These are phyloP conservation scores for Chydorus sphaericus DNA, from an alignment of 2,888 invertebrate genomes.

Conservation along the genomic window DNA sequence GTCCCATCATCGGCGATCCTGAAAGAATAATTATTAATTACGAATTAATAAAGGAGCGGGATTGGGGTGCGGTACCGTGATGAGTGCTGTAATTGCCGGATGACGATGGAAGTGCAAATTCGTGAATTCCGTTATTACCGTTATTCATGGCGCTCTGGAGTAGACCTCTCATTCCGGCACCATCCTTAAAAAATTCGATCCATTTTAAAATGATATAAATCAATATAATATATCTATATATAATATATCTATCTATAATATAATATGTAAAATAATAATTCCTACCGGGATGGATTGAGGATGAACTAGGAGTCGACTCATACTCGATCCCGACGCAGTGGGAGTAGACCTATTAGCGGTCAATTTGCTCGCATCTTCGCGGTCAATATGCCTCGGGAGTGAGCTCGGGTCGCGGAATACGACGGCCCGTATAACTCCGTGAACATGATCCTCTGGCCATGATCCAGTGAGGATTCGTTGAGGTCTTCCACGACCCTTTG, in stretches of 20 bases:
- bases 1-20: neutral
- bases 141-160: neutral
- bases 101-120: conserved; percentile 1
- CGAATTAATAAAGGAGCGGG: too few relatives aligned
- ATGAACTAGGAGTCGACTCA: neutral
- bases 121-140: neutral
- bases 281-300: neutral
- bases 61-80: too few relatives aligned
- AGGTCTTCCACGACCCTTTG: conserved; percentile 78
- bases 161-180: neutral
- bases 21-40: neutral
- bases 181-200: too few relatives aligned
- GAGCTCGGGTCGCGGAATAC: conserved; percentile 75
- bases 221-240: too few relatives aligned
- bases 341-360: neutral
- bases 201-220: too few relatives aligned
- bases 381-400: conserved; percentile 38
- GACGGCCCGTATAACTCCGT: conserved; percentile 79
- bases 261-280: too few relatives aligned
- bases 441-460: conserved; percentile 88
- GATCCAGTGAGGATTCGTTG: conserved; percentile 79
- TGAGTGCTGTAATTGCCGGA: neutral
- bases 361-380: conserved; percentile 5
- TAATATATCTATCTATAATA: too few relatives aligned
- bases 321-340: neutral